Conservation (phyloP, 2,888 invertebrate species). For the Drosophila neotestacea region DNA sequence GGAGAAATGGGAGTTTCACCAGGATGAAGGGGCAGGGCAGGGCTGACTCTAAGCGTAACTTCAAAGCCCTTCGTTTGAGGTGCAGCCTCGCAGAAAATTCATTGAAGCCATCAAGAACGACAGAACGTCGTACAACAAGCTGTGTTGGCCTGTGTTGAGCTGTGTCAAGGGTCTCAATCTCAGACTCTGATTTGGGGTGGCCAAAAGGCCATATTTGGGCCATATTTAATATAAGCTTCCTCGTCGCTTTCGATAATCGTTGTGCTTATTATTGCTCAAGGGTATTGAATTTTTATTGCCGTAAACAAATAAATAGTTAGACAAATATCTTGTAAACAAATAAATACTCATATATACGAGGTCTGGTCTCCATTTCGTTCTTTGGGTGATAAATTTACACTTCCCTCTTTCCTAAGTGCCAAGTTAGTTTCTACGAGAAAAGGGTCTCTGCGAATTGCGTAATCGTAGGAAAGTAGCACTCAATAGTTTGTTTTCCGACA, state of each 20-base stretch:
- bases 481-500: not conserved
- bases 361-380: not conserved
- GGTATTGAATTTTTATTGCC: conserved; percentile 53
- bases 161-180: conserved; percentile 21
- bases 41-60: conserved; percentile 53
- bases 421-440: not conserved
- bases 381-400: conserved; percentile 17
- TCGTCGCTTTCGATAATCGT: conserved; percentile 23
- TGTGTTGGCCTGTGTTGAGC: not conserved
- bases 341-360: conserved; percentile 24
- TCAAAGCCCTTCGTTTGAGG: conserved; percentile 76
- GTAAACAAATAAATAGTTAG: conserved; percentile 62
- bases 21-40: conserved; percentile 14
- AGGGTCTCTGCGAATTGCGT: conserved; percentile 13
- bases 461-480: conserved; percentile 11
- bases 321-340: conserved; percentile 49
- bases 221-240: conserved; percentile 14
- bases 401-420: not conserved
- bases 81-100: conserved; percentile 78
- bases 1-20: conserved; percentile 22
- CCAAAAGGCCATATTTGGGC: conserved; percentile 40
- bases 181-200: conserved; percentile 14
- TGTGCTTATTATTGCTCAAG: conserved; percentile 50
- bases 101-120: conserved; percentile 57
- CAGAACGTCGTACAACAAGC: conserved; percentile 15